Percentiles rank a stretch among this genome's conserved stretches.
These are phyloP conservation scores for Oreotrochilus melanogaster DNA, from an alignment of 2,113 vertebrate species.

Conservation along the genomic window DNA sequence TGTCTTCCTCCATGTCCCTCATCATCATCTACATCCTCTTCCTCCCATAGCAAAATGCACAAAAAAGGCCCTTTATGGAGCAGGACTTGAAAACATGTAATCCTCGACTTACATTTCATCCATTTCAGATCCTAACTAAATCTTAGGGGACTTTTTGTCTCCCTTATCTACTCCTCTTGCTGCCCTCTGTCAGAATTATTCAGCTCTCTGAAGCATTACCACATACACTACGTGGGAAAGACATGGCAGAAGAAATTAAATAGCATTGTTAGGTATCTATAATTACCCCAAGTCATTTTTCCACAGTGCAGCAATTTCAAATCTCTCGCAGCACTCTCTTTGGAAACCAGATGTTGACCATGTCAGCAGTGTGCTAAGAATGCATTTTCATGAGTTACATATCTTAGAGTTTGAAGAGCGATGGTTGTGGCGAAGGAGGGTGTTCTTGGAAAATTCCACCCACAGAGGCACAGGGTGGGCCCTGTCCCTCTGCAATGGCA, in stretches of 20 bases:
- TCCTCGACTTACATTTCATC: background rate
- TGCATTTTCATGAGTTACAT: slow-evolving; percentile 63
- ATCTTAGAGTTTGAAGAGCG: slow-evolving; percentile 5
- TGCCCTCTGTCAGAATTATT: slow-evolving; percentile 29
- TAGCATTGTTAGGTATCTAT: slow-evolving; percentile 65
- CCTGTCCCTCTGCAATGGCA: background rate
- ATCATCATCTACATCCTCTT: background rate
- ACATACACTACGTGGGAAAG: slow-evolving; percentile 24
- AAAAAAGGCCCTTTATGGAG: background rate
- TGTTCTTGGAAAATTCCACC: slow-evolving; percentile 64
- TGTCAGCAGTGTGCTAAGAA: slow-evolving; percentile 73
- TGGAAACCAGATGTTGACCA: slow-evolving; percentile 73
- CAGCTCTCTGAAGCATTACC: slow-evolving; percentile 20
- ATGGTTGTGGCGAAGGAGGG: background rate
- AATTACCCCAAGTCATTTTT: slow-evolving; percentile 56
- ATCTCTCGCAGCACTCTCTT: slow-evolving; percentile 58
- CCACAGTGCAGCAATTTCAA: slow-evolving; percentile 60
- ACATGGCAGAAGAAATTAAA: slow-evolving; percentile 60
- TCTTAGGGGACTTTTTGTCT: background rate
- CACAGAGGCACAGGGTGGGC: background rate
- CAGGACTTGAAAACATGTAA: background rate
- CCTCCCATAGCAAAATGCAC: background rate
- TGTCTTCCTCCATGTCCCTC: background rate
- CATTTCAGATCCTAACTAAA: slow-evolving; percentile 10
- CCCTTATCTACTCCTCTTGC: background rate